Evolutionary conservation across 2,797 vertebrate species (phyloP).

Genomic region (Phalloptychus januarius): DNA sequence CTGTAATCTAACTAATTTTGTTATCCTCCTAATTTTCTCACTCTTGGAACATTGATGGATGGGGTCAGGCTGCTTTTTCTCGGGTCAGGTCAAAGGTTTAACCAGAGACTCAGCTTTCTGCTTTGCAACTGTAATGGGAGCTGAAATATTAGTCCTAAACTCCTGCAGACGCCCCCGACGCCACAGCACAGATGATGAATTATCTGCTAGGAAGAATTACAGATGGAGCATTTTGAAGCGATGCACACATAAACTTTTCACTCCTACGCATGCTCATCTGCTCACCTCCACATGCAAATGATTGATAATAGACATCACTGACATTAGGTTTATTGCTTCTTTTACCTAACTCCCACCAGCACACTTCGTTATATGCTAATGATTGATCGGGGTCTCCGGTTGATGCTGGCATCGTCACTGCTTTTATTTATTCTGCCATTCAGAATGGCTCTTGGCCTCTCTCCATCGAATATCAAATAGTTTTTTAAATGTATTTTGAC

Average conservation of each 20-base stretch:
- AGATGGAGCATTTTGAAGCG: constrained; percentile 60
- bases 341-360: constrained; percentile 23
- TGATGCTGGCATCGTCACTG: constrained; percentile 73
- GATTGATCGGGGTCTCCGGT: constrained; percentile 71
- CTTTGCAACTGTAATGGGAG: constrained; percentile 76
- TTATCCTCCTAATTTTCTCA: constrained; percentile 58
- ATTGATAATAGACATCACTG: constrained; percentile 61
- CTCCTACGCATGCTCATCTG: constrained; percentile 3
- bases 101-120: constrained; percentile 57
- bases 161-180: constrained; percentile 61
- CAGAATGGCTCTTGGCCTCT: constrained; percentile 66
- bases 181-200: constrained; percentile 80
- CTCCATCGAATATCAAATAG: constrained; percentile 71
- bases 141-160: constrained; percentile 79
- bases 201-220: constrained; percentile 84
- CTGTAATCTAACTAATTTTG: constrained; percentile 64
- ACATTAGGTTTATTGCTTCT: constrained; percentile 49
- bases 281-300: constrained; percentile 62
- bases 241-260: constrained; percentile 28
- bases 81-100: constrained; percentile 66
- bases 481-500: constrained; percentile 79
- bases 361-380: constrained; percentile 60
- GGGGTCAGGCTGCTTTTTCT: constrained; percentile 71
- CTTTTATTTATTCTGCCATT: constrained; percentile 77
- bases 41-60: constrained; percentile 70